phyloP scores from a whole-genome alignment of 1,140 invertebrate genomes.

The Trinorchestia longiramus region DNA sequence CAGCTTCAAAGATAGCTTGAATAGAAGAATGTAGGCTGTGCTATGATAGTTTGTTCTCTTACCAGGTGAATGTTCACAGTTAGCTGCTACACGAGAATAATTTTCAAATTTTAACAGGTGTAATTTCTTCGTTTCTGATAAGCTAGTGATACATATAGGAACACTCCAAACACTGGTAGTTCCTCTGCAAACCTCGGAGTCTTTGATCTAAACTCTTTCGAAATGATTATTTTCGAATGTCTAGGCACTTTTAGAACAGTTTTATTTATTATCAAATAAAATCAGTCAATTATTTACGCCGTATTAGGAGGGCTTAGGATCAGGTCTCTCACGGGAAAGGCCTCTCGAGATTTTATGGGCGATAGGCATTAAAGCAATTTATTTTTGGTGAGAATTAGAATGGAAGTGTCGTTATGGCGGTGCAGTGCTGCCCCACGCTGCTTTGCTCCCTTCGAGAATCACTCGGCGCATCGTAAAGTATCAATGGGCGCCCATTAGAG shows the following conservation, averaged over 20 bases:
- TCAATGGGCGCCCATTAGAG: constrained; percentile 50
- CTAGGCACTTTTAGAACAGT: background rate
- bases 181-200: background rate
- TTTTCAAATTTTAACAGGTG: background rate
- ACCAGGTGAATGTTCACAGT: background rate
- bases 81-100: background rate
- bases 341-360: background rate
- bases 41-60: background rate
- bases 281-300: constrained; percentile 1
- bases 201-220: background rate
- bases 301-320: background rate
- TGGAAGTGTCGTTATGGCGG: constrained; percentile 29
- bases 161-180: background rate
- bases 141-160: background rate
- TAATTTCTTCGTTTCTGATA: background rate
- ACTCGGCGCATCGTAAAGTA: constrained; percentile 33
- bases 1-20: background rate
- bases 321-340: constrained; percentile 39
- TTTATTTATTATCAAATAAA: background rate
- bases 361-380: constrained; percentile 30
- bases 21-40: background rate
- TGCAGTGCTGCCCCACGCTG: constrained; percentile 15
- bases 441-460: background rate
- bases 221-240: background rate
- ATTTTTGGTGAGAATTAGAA: constrained; percentile 49